A percentile compares a stretch with the other conserved stretches of the same genome.
phyloP scores from a whole-genome alignment of 2,888 invertebrate species.

The Tanytarsus gracilentus region DNA sequence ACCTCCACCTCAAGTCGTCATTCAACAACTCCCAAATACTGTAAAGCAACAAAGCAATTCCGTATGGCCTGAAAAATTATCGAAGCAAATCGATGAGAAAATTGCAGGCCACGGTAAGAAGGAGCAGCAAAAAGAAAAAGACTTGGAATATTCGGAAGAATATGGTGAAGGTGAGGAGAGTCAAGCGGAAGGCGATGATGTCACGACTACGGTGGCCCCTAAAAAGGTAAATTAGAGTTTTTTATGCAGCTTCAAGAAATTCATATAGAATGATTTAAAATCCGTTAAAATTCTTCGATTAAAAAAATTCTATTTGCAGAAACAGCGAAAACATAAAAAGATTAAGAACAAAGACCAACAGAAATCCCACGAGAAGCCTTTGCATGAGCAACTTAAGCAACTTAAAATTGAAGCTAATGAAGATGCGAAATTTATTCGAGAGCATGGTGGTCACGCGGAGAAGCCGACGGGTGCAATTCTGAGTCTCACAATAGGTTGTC shows the following conservation, averaged over 20 bases:
- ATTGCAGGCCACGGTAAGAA: conserved; percentile 27
- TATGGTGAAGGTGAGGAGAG: conserved; percentile 31
- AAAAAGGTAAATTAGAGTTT: conserved; percentile 38
- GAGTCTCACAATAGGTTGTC: conserved; percentile 63
- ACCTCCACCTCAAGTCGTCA: conserved; percentile 15
- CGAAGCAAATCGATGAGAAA: conserved; percentile 30
- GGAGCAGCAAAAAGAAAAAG: background rate
- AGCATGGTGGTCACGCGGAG: conserved; percentile 56
- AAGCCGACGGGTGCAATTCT: conserved; percentile 72
- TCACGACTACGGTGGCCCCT: conserved; percentile 37
- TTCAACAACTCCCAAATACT: background rate
- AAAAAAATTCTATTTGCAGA: conserved; percentile 24
- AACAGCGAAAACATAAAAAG: conserved; percentile 31
- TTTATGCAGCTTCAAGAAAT: background rate
- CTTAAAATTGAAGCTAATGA: conserved; percentile 29
- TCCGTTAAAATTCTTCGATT: background rate
- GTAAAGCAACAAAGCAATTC: conserved; percentile 18
- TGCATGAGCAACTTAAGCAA: conserved; percentile 32
- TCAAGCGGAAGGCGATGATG: conserved; percentile 35
- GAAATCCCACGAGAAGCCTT: conserved; percentile 29
- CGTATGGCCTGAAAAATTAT: conserved; percentile 15
- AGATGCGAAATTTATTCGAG: conserved; percentile 36
- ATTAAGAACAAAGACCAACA: conserved; percentile 31
- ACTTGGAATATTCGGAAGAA: conserved; percentile 24
- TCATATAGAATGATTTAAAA: background rate